Base-by-base conservation (phyloP, 64 coral and sea anemone genomes). In the Cladopsammia gracilis region DNA sequence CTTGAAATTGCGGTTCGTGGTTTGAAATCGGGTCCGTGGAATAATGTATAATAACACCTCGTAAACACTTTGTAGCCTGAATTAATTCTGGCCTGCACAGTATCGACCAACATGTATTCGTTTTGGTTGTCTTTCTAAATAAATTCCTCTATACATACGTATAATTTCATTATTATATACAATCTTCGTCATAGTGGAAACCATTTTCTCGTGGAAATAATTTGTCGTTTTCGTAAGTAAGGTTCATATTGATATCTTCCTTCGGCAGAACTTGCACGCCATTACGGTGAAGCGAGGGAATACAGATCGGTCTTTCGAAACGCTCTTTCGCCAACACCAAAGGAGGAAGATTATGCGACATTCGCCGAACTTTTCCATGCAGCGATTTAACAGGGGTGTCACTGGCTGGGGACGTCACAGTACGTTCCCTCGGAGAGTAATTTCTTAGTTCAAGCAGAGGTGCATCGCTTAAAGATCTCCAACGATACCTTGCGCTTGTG, bases 391-490 rank as follows among this genome's bases (percentile, higher is more conserved):
- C 25, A 4, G 58, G 46, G 20, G 78, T 64, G 42, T 82, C 80
- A 20, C 80, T 83, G 16, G 80, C 60, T 20, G 80, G 80, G 48
- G 80, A 84, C 22, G 34, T 10, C 47, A 3, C 7, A 1, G 7
- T 12, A 26, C 80, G 80, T 48, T 66, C 80, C 2, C 58, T 2
- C 3, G 80, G 80, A 7, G 80, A 84, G 47, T 20, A 61, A 68
- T 25, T 48, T 67, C 60, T 67, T 12, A 22, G 43, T 84, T 84
- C 80, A 51, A 50, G 6, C 44, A 84, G 7, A 84, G 80, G 62
- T 68, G 61, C 61, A 51, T 84, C 80, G 18, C 80, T 84, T 68
- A 84, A 68, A 65, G 80, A 84, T 68, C 80, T 66, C 80, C 80
- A 84, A 0, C 80, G 61, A 59, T 12, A 79, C 14, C 10, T 79